These are phyloP conservation scores for Pollimyrus isidori DNA, from an alignment of 2,113 vertebrate genomes.

Conservation along the genomic window DNA sequence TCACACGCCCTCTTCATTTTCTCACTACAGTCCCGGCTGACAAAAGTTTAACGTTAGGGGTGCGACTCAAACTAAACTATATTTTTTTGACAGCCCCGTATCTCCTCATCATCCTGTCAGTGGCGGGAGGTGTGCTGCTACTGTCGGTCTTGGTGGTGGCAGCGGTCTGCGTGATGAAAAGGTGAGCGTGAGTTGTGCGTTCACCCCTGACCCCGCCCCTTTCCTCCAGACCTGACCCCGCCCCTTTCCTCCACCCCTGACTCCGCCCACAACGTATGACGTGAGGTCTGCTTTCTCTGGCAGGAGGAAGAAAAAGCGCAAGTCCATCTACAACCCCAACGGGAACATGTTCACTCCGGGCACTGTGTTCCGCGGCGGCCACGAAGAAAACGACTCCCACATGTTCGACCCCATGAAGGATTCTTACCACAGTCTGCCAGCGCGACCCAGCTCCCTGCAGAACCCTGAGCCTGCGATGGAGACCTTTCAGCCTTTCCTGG, in stretches of 20 bases:
- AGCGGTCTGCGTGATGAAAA: constrained; percentile 60
- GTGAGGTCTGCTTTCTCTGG: not conserved
- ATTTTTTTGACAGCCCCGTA: constrained; percentile 55
- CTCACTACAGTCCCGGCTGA: not conserved
- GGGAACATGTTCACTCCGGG: constrained; percentile 65
- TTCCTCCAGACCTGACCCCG: no score
- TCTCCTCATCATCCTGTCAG: constrained; percentile 55
- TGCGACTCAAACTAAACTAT: not conserved
- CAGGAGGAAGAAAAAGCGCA: constrained; percentile 62
- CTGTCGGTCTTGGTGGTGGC: constrained; percentile 46
- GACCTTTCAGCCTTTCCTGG: constrained; percentile 67
- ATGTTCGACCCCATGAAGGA: constrained; percentile 85
- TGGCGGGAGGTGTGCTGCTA: constrained; percentile 50
- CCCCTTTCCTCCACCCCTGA: not conserved
- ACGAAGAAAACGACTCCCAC: constrained; percentile 72
- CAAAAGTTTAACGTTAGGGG: not conserved
- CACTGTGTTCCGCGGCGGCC: constrained; percentile 56
- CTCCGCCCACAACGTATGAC: not conserved
- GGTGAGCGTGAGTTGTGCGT: constrained; percentile 54
- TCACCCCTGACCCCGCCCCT: not conserved
- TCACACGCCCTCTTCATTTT: not conserved
- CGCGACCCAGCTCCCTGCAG: constrained; percentile 36
- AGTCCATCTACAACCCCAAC: constrained; percentile 71
- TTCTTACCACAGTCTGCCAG: constrained; percentile 40
- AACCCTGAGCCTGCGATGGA: constrained; percentile 54